Percentiles rank a stretch among this genome's conserved stretches.
Evolutionary conservation across 1,140 invertebrate species (phyloP).

Genomic region (Chionoecetes opilio): DNA sequence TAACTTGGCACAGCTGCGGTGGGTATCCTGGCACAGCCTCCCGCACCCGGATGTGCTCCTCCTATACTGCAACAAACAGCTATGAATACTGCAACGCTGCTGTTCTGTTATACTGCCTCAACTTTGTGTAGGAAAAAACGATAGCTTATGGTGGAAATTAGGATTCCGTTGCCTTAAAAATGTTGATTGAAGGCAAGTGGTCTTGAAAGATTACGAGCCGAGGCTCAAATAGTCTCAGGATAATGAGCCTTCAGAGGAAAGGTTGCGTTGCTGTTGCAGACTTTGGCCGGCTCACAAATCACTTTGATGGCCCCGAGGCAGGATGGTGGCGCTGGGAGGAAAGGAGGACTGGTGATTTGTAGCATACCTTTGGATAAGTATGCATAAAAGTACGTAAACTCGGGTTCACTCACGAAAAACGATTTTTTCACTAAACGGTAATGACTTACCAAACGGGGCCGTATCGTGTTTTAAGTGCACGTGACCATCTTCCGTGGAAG

Average conservation of each 20-base stretch:
- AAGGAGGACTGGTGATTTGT: not conserved
- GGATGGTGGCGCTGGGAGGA: not conserved
- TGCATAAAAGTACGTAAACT: too few species aligned
- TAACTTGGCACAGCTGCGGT: not conserved
- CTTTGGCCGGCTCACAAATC: not conserved
- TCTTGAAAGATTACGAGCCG: not conserved
- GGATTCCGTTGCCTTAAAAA: not conserved
- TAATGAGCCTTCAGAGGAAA: conserved; percentile 6
- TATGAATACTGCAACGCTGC: not conserved
- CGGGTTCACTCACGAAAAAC: too few species aligned
- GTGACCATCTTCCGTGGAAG: too few species aligned
- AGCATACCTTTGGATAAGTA: not conserved
- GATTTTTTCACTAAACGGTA: too few species aligned
- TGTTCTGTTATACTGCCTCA: not conserved
- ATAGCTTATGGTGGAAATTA: not conserved
- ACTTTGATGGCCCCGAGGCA: not conserved
- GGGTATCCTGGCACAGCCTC: not conserved
- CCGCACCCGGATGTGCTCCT: not conserved
- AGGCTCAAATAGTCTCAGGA: not conserved
- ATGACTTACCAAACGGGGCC: too few species aligned
- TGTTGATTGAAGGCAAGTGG: not conserved
- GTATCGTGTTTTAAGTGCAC: too few species aligned
- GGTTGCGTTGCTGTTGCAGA: not conserved
- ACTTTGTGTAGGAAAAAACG: not conserved
- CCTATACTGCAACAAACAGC: not conserved